Percentiles rank a stretch among this genome's conserved stretches.
Conservation (phyloP, 2,888 invertebrate genomes). For the Pimpla rufipes region DNA sequence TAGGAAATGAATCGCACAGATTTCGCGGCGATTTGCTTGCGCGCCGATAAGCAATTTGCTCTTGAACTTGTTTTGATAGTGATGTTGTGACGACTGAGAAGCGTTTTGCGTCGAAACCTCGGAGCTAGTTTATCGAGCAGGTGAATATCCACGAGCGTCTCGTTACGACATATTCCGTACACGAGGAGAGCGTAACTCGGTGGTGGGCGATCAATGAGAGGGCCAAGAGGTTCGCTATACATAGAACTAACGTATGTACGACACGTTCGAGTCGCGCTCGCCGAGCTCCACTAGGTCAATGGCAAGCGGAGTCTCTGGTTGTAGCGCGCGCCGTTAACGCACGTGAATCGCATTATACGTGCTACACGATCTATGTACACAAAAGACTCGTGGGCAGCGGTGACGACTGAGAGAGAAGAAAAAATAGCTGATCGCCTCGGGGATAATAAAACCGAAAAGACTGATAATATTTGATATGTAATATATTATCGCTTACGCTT, state of each 20-base stretch:
- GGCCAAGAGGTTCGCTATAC: slow-evolving; percentile 54
- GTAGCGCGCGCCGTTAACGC: slow-evolving; percentile 49
- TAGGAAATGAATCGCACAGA: background rate
- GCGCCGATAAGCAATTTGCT: slow-evolving; percentile 10
- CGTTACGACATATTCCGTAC: slow-evolving; percentile 30
- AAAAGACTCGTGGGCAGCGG: background rate
- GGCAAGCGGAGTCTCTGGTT: slow-evolving; percentile 55
- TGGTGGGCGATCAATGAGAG: slow-evolving; percentile 53
- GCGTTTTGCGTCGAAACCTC: background rate
- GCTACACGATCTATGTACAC: background rate
- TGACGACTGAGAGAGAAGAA: background rate
- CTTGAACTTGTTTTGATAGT: slow-evolving; percentile 32
- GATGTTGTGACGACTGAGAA: background rate
- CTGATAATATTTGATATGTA: slow-evolving; percentile 67
- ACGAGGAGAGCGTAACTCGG: slow-evolving; percentile 4
- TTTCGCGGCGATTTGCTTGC: slow-evolving; percentile 1
- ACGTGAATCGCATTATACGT: slow-evolving; percentile 52
- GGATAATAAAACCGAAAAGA: slow-evolving; percentile 3
- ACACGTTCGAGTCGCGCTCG: slow-evolving; percentile 9
- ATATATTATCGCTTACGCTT: slow-evolving; percentile 72
- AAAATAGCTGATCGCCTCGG: background rate
- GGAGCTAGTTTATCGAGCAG: slow-evolving; percentile 1
- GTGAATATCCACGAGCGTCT: slow-evolving; percentile 24
- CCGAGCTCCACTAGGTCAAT: slow-evolving; percentile 65
- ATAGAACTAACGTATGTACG: slow-evolving; percentile 40